A percentile compares a stretch with the other conserved stretches of the same genome.
These are phyloP conservation scores for Ochotona curzoniae DNA, from an alignment of 2,113 vertebrate genomes.

Conservation along the genomic window DNA sequence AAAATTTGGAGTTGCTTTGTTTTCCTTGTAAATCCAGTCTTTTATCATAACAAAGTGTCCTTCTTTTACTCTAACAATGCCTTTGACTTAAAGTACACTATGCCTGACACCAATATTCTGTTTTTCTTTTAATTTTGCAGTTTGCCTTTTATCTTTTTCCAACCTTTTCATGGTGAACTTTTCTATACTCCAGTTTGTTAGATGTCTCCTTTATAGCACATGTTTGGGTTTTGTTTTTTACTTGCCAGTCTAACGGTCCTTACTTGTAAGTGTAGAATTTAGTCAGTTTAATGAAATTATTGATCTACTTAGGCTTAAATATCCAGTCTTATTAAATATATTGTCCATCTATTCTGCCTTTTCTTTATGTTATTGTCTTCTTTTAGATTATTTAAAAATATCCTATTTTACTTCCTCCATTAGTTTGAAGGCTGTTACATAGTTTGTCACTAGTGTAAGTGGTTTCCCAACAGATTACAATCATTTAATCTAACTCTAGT, in stretches of 20 bases:
- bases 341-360: background rate
- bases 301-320: background rate
- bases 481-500: background rate
- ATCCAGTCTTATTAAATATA: background rate
- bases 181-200: background rate
- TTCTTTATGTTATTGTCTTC: slow-evolving; percentile 4
- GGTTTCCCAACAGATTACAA: background rate
- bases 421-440: background rate
- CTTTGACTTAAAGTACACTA: background rate
- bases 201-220: no score
- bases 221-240: slow-evolving; percentile 32
- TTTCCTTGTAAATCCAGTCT: background rate
- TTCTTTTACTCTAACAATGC: background rate
- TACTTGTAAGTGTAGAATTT: slow-evolving; percentile 21
- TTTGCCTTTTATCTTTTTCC: background rate
- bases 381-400: slow-evolving; percentile 9
- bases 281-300: slow-evolving; percentile 41
- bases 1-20: background rate
- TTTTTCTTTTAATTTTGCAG: slow-evolving; percentile 8
- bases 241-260: background rate
- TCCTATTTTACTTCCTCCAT: background rate
- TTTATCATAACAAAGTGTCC: background rate
- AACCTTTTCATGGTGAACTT: background rate
- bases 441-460: background rate
- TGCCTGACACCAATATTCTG: background rate